Conservation (phyloP, 30 jellyfish, hydroid and myxozoan genomes). For the Turritopsis rubra region DNA sequence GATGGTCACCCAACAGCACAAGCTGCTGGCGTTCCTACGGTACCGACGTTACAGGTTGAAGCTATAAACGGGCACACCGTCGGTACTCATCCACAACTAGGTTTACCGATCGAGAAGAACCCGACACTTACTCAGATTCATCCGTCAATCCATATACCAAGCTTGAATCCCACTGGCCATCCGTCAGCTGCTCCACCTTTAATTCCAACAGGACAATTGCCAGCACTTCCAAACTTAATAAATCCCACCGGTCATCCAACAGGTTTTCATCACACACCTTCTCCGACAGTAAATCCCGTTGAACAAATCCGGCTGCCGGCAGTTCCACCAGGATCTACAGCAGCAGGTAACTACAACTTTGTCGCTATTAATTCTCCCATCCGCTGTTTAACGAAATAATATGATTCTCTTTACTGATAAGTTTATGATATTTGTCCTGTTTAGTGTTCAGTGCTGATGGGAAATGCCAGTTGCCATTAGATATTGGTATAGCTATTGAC, state of each 20-base stretch:
- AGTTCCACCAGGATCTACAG: conserved; percentile 42
- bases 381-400: not conserved
- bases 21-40: not conserved
- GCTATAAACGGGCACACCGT: not conserved
- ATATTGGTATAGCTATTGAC: conserved; percentile 77
- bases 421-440: too few species aligned
- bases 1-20: not conserved
- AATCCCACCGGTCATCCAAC: conserved; percentile 20
- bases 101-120: not conserved
- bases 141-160: not conserved
- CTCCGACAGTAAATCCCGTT: conserved; percentile 52
- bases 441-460: conserved; percentile 2
- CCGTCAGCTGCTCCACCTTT: not conserved
- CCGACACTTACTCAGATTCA: not conserved
- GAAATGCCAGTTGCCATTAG: conserved; percentile 41
- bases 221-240: conserved; percentile 21
- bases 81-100: not conserved
- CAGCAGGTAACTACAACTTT: conserved; percentile 28
- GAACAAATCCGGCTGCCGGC: conserved; percentile 45
- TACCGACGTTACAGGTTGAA: not conserved
- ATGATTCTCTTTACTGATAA: too few species aligned
- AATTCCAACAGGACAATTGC: not conserved
- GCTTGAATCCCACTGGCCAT: not conserved
- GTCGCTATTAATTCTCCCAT: not conserved
- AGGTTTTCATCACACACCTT: not conserved